Evolutionary conservation across 2,797 vertebrate species (phyloP).

Genomic region (Betta splendens): DNA sequence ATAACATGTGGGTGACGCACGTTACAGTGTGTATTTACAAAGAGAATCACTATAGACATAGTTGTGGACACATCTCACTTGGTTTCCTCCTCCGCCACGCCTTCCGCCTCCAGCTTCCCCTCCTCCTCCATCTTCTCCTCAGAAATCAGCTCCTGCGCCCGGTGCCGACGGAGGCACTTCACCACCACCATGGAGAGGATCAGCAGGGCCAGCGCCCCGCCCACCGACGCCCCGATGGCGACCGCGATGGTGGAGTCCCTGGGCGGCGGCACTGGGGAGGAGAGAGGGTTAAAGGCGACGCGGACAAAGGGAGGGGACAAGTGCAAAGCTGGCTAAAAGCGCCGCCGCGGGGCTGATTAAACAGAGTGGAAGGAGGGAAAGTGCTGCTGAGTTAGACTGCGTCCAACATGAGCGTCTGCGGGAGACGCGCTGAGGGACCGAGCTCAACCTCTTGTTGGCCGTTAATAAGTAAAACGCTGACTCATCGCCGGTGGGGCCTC

Average conservation of each 20-base stretch:
- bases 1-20: neutral
- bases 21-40: too few relatives aligned
- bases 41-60: too few relatives aligned
- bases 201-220: conserved; percentile 91
- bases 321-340: conserved; percentile 63
- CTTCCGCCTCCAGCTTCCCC: conserved; percentile 92
- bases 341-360: conserved; percentile 56
- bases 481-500: conserved; percentile 53
- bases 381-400: conserved; percentile 61
- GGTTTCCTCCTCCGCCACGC: conserved; percentile 87
- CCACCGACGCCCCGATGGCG: conserved; percentile 93
- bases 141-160: conserved; percentile 92
- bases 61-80: conserved; percentile 82
- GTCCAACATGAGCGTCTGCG: neutral
- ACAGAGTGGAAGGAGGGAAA: conserved; percentile 62
- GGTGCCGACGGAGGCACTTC: conserved; percentile 94
- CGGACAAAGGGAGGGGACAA: conserved; percentile 46
- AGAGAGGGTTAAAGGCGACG: conserved; percentile 49
- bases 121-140: conserved; percentile 98
- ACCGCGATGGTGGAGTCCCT: conserved; percentile 95
- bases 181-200: conserved; percentile 95
- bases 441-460: conserved; percentile 51
- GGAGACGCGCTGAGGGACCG: conserved; percentile 40
- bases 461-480: conserved; percentile 75
- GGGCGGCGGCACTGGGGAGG: conserved; percentile 85